phyloP scores from a whole-genome alignment of 2,797 vertebrate species.

The Graptemys geographica region DNA sequence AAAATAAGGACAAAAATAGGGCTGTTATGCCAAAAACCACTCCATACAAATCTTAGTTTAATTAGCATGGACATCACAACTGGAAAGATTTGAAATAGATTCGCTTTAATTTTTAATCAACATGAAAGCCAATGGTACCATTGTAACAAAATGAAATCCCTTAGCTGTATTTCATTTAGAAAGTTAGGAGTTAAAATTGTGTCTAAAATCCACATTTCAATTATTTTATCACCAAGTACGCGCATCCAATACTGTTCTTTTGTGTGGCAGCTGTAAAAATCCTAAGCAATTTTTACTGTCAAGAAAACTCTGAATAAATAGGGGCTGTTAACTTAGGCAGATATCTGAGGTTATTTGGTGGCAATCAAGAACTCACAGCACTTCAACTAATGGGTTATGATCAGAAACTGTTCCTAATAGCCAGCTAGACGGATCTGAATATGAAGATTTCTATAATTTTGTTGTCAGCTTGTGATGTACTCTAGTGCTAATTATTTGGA shows the following conservation, averaged over 20 bases:
- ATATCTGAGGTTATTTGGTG: slow-evolving; percentile 83
- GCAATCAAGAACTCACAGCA: slow-evolving; percentile 84
- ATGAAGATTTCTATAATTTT: slow-evolving; percentile 89
- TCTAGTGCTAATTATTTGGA: slow-evolving; percentile 88
- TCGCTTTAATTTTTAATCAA: slow-evolving; percentile 66
- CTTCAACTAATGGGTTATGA: slow-evolving; percentile 86
- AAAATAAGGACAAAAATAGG: neutral
- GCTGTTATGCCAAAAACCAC: neutral
- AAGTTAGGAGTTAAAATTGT: slow-evolving; percentile 65
- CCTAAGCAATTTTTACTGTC: slow-evolving; percentile 82
- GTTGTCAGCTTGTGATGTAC: slow-evolving; percentile 89
- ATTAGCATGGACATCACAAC: slow-evolving; percentile 9
- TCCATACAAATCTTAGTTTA: slow-evolving; percentile 37
- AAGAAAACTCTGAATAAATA: slow-evolving; percentile 83
- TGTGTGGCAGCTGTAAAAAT: slow-evolving; percentile 84
- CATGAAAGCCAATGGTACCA: slow-evolving; percentile 18
- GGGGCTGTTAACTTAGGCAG: slow-evolving; percentile 83
- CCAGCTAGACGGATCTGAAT: slow-evolving; percentile 85
- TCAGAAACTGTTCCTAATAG: slow-evolving; percentile 87
- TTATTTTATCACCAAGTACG: slow-evolving; percentile 69
- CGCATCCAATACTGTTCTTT: slow-evolving; percentile 74
- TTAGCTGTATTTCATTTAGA: slow-evolving; percentile 57
- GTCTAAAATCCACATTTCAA: slow-evolving; percentile 75
- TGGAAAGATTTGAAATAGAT: slow-evolving; percentile 18
- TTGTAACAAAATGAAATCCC: slow-evolving; percentile 45